Conservation (phyloP, 2,888 invertebrate species). For the Rhaphigaster nebulosa region DNA sequence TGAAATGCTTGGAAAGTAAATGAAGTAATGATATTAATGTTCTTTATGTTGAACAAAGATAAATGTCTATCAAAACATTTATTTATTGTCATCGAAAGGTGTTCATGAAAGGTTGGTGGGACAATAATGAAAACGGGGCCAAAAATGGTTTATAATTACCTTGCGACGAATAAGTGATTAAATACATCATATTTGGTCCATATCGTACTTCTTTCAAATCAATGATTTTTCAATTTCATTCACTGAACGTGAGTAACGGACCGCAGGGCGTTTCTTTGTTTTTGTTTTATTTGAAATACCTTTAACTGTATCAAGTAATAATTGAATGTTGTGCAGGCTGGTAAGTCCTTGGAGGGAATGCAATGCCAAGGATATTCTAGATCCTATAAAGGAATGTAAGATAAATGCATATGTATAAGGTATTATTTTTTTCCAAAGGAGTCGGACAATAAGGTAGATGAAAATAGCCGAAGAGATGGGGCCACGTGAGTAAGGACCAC, state of each 20-base stretch:
- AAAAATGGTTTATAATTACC: background rate
- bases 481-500: constrained; percentile 39
- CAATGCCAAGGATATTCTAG: background rate
- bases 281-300: background rate
- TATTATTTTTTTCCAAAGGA: constrained; percentile 12
- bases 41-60: too few species aligned
- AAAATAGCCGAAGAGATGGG: constrained; percentile 40
- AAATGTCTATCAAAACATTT: background rate
- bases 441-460: constrained; percentile 26
- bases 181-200: too few species aligned
- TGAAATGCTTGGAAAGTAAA: background rate
- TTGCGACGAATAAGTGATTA: too few species aligned
- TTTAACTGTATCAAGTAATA: background rate
- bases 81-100: background rate
- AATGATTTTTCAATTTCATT: too few species aligned
- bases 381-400: background rate
- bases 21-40: background rate
- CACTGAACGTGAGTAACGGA: background rate
- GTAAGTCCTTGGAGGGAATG: constrained; percentile 4
- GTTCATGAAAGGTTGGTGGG: background rate
- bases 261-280: background rate
- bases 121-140: background rate
- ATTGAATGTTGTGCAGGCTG: background rate
- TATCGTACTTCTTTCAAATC: too few species aligned
- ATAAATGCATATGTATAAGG: constrained; percentile 7